A percentile compares a stretch with the other conserved stretches of the same genome.
These are phyloP conservation scores for Venusia cambrica DNA, from an alignment of 2,888 invertebrate genomes.

Conservation along the genomic window DNA sequence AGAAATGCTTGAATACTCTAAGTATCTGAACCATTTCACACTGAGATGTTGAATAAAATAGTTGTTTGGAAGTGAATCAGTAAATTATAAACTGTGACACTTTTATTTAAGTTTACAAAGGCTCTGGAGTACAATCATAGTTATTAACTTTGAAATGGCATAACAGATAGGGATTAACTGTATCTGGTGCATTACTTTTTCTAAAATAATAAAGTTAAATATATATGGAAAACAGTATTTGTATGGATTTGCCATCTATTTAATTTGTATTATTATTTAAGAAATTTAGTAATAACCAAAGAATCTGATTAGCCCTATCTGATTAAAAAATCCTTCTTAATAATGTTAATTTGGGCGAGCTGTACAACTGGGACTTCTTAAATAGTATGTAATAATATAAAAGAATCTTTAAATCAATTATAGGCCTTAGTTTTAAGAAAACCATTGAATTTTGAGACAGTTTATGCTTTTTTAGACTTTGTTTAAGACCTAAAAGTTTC, in stretches of 20 bases:
- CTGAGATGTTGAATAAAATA: not conserved
- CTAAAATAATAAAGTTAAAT: no score
- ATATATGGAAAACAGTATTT: no score
- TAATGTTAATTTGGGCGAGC: no score
- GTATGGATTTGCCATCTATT: no score
- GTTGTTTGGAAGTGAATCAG: conserved; percentile 6
- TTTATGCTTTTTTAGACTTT: not conserved
- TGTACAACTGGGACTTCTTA: conserved; percentile 28
- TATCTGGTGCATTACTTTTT: no score
- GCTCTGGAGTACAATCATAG: no score
- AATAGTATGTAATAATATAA: conserved; percentile 25
- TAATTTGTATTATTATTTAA: no score
- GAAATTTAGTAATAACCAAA: no score
- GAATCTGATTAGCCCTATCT: no score
- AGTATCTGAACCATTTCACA: conserved; percentile 8
- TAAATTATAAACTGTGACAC: conserved; percentile 16
- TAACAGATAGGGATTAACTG: no score
- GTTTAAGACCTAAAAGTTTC: conserved; percentile 1
- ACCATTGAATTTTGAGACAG: conserved; percentile 5
- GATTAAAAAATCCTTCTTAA: no score
- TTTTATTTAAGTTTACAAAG: conserved; percentile 30
- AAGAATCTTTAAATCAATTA: conserved; percentile 20
- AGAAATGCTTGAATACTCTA: conserved; percentile 4
- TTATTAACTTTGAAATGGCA: no score
- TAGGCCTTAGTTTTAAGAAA: conserved; percentile 11